A percentile compares a stretch with the other conserved stretches of the same genome.
These are phyloP conservation scores for Acanthosepion esculentum DNA, from an alignment of 2,888 invertebrate genomes.

Conservation along the genomic window DNA sequence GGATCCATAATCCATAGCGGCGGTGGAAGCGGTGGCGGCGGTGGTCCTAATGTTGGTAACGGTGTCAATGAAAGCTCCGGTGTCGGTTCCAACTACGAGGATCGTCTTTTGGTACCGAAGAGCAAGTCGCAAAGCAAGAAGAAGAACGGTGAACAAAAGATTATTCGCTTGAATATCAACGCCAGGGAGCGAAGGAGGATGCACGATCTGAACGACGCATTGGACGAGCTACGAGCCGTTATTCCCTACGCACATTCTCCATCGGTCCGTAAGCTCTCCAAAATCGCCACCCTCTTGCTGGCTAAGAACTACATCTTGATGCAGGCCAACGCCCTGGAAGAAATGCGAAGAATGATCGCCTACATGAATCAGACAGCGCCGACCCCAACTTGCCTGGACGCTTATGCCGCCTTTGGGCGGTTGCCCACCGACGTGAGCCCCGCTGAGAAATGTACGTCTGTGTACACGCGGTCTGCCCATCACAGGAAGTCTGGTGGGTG, in stretches of 20 bases:
- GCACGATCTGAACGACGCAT: conserved; percentile 77
- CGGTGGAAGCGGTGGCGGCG: conserved; percentile 51
- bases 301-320: conserved; percentile 75
- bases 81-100: conserved; percentile 55
- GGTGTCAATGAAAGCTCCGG: conserved; percentile 10
- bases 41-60: conserved; percentile 49
- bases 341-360: conserved; percentile 71
- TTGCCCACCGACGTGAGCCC: conserved; percentile 53
- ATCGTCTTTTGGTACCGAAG: conserved; percentile 49
- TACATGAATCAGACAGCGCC: conserved; percentile 72
- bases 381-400: conserved; percentile 52
- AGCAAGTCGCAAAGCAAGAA: conserved; percentile 49
- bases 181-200: conserved; percentile 76
- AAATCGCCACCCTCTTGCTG: conserved; percentile 73
- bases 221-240: conserved; percentile 74
- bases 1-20: conserved; percentile 49
- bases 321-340: conserved; percentile 74
- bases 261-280: conserved; percentile 74
- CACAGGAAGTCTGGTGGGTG: conserved; percentile 8
- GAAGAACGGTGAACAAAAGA: conserved; percentile 57
- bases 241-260: conserved; percentile 75
- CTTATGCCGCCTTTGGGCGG: conserved; percentile 60
- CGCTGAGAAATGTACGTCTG: conserved; percentile 52
- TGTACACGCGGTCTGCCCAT: conserved; percentile 50
- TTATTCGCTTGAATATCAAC: conserved; percentile 73